Evolutionary conservation across 2,888 invertebrate genomes (phyloP), one percentile per base, ranked within the genome.

Genomic region (Hofmannophila pseudospretella): DNA sequence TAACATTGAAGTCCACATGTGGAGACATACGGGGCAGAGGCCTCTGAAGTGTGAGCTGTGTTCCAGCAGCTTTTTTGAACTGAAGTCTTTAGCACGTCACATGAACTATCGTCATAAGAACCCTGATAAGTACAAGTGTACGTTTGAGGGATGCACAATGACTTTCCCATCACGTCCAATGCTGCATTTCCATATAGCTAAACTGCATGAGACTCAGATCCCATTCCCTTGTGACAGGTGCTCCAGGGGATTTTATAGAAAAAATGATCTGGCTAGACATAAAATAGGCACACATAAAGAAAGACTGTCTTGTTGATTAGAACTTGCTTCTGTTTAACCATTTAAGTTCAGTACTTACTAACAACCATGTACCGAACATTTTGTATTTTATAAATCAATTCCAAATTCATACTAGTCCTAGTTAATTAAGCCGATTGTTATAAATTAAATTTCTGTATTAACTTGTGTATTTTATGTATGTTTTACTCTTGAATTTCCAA

Each of bases 1-100:
- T 0, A 86, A 90, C 48, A 62, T 89, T 19, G 87, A 88, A 49
- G 76, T 76, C 0, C 90, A 90, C 45, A 88, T 81, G 78, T 80
- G 86, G 59, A 79, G 77, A 30, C 89, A 90, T 42, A 88, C 88
- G 0, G 89, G 89, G 0, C 79, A 88, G 32, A 70, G 74, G 4
- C 78, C 80, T 0, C 47, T 78, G 7, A 77, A 80, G 42, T 86
- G 86, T 55, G 67, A 80, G 12, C 54, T 70, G 4, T 86, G 86
- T 42, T 49, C 69, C 0, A 75, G 75, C 37, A 72, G 69, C 39
- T 82, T 79, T 39, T 71, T 51, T 44, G 68, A 71, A n/a, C 29
- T 54, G 9, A 79, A 68, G 36, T 67, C 70, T 27, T 50, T 80
- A 12, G 77, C 82, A n/a, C 67, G 59, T 4, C 85, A 86, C 38